phyloP scores from a whole-genome alignment of 2,113 vertebrate genomes.

The Forbesichthys papilliferus region DNA sequence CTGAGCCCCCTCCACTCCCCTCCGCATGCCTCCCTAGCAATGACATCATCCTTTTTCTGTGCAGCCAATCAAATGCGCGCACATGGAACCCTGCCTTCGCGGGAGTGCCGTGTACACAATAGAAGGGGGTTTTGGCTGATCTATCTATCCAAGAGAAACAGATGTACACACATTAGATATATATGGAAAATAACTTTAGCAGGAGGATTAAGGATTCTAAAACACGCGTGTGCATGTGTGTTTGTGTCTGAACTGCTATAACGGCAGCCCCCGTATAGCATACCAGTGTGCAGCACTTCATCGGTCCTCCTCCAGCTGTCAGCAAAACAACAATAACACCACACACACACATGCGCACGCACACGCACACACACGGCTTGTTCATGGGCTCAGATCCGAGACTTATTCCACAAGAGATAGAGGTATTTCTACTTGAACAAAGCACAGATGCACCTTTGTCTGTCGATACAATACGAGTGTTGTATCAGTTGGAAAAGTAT shows the following conservation, averaged over 20 bases:
- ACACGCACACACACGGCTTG: background rate
- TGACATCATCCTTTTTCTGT: constrained; percentile 70
- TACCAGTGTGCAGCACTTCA: constrained; percentile 31
- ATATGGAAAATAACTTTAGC: too few relatives aligned
- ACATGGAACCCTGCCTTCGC: constrained; percentile 72
- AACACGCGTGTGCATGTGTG: constrained; percentile 6
- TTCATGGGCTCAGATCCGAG: too few relatives aligned
- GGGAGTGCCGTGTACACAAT: constrained; percentile 64
- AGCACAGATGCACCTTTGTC: too few relatives aligned
- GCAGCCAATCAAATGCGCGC: constrained; percentile 66
- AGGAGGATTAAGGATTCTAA: background rate
- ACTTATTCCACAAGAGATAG: too few relatives aligned
- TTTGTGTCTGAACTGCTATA: background rate
- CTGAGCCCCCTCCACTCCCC: constrained; percentile 16
- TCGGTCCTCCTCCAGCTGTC: constrained; percentile 30
- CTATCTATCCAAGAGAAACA: too few relatives aligned
- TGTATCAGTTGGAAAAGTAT: too few relatives aligned
- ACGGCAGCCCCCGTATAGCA: constrained; percentile 33
- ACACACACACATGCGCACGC: background rate
- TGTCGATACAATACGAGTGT: too few relatives aligned
- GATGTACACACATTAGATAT: background rate
- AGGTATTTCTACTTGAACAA: too few relatives aligned
- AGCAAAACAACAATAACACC: constrained; percentile 24
- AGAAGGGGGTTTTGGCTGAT: constrained; percentile 11
- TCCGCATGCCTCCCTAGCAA: constrained; percentile 29